Evolutionary conservation across 2,797 vertebrate species (phyloP), one percentile per base, ranked within the genome.

Genomic region (Microctenopoma steveboyesi): DNA sequence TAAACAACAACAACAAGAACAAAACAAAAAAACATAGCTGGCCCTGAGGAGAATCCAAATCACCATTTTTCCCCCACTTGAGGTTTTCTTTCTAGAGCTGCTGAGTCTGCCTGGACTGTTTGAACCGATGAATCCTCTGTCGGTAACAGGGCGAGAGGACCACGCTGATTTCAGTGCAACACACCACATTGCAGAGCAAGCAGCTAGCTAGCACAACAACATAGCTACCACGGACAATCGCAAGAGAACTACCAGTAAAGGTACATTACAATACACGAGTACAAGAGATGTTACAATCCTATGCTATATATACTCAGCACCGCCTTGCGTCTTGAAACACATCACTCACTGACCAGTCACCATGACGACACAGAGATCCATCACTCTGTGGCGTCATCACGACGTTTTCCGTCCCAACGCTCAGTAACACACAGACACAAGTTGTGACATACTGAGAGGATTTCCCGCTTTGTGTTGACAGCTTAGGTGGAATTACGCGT

Each of bases 391-490:
- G 30, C 37, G 10, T 37, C 3, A n/a, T 33, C 12, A 39, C 22
- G 3, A 25, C 18, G 51, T 37, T 64, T 37, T 66, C 49, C 4
- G 37, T 30, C 67, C 46, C 50, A 7, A 11, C 5, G 33, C 86
- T 91, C 91, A 91, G 89, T 78, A 74, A 76, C 76, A 83, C 93
- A 94, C 92, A 92, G 92, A 94, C 91, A 93, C 75, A 93, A 93
- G 89, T 92, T 94, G 92, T 91, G 92, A 83, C 65, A 49, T 78
- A 78, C 86, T 79, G 86, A 89, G 82, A 80, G 18, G 43, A 64
- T 59, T 40, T 74, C 52, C 64, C 53, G 69, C 64, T 59, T 70
- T 9, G 45, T 22, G 4, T 73, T 54, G 55, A 49, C 50, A 40
- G 37, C 30, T 52, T 15, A 42, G 50, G 57, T 64, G 33, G 54